Conservation (phyloP, 2,888 invertebrate species). For the Nematopogon swammerdamellus region DNA sequence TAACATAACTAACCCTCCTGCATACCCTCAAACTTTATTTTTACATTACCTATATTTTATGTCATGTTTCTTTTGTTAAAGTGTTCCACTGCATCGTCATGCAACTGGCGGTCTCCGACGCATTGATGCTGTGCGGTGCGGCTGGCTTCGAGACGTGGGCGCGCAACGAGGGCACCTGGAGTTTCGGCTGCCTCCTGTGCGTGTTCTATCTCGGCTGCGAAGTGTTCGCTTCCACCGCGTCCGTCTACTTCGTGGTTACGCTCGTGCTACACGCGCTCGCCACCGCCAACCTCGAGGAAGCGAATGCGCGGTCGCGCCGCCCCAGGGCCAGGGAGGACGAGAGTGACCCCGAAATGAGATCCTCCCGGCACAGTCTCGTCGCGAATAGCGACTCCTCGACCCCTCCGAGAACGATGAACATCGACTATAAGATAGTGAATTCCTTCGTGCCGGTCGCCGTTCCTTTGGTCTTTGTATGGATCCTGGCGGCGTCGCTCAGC, state of each 20-base stretch:
- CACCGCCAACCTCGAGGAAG: conserved; percentile 46
- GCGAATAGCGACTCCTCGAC: conserved; percentile 45
- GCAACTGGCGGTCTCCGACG: conserved; percentile 52
- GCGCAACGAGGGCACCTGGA: conserved; percentile 47
- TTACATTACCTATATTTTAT: too few species aligned
- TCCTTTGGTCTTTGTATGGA: conserved; percentile 57
- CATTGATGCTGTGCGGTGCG: conserved; percentile 35
- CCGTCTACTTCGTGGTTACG: conserved; percentile 52
- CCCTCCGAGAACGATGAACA: conserved; percentile 47
- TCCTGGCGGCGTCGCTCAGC: conserved; percentile 54
- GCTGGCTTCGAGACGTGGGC: conserved; percentile 52
- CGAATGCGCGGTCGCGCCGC: conserved; percentile 27
- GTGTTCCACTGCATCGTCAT: conserved; percentile 49
- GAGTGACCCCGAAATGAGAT: conserved; percentile 42
- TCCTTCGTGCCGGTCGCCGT: conserved; percentile 44
- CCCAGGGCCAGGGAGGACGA: conserved; percentile 26
- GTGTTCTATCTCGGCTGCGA: conserved; percentile 52
- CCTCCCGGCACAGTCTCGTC: conserved; percentile 46
- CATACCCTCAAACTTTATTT: too few species aligned
- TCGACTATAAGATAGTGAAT: conserved; percentile 48
- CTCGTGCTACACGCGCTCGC: conserved; percentile 58
- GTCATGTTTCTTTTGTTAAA: conserved; percentile 36
- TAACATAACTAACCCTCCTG: too few species aligned
- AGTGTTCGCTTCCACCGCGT: conserved; percentile 53
- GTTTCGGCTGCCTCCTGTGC: conserved; percentile 44